Evolutionary conservation across 2,113 vertebrate genomes (phyloP), one percentile per base, ranked within the genome.

Genomic region (Zosterops lateralis): DNA sequence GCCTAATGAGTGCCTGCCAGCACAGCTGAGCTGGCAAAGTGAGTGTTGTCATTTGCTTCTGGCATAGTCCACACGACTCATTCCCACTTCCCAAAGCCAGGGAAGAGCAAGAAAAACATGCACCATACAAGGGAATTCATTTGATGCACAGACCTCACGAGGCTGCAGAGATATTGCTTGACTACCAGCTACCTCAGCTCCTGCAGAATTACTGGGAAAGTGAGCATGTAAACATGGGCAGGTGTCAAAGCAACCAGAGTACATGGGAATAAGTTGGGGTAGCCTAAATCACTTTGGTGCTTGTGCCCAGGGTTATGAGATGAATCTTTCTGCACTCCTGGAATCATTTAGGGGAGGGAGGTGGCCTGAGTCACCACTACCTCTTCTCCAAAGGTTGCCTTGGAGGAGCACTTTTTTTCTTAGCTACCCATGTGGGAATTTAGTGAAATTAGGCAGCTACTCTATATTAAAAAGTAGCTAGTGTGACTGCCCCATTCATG

Each of bases 1-100:
- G 40, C 54, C 87, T 93, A 89, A 93, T 89, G 40, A 95, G n/a
- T 87, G 92, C 89, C 90, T 96, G 96, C 95, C 95, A 96, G 92
- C 92, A 38, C 96, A 95, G 96, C 95, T 96, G 94, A 96, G 94
- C 95, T 96, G 94, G 91, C 94, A 85, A 44, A 82, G n/a, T 10
- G 62, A 87, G 40, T 62, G 58, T 87, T 95, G 91, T 95, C 78
- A 79, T 92, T 92, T 96, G 91, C 91, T 93, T 87, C 91, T 95
- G 95, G 96, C 92, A 36, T 58, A 82, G 94, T 76, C 87, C 91
- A 91, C 85, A 87, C 34, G 7, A 68, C 66, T 95, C 71, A 25
- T 85, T 93, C 81, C 67, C 9, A 3, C 60, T 91, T 92, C 67
- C 47, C 71, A 62, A 77, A 83, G 84, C 80, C 65, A 78, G 73